Base-by-base conservation (phyloP, 2,113 vertebrate species). In the Paracanthobrama guichenoti region DNA sequence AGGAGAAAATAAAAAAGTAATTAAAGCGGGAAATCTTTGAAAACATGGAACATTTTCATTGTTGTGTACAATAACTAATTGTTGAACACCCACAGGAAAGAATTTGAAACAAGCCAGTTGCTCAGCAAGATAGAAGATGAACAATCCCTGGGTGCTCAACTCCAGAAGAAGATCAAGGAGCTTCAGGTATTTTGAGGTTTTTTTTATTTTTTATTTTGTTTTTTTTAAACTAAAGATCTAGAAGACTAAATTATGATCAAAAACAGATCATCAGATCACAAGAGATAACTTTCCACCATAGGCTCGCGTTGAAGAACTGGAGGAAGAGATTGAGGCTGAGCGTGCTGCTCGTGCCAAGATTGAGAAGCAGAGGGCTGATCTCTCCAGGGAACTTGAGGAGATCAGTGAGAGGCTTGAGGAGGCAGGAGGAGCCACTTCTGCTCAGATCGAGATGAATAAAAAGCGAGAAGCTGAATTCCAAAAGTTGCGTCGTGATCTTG, bases 351-450 rank as follows among this genome's bases (percentile, higher is more conserved):
- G 86, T 67, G 87, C 89, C 53, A 91, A 91, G 75, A 74, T 87
- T 62, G 90, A 91, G 85, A 91, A 90, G 83, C 91, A 91, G 79
- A 91, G 91, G 72, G 35, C 88, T 67, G 91, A 92, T 67, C 86
- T 92, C 26, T 90, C 91, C 87, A 88, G 91, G 46, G 92, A 93
- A 87, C 90, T 92, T 80, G 92, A 93, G 53, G 92, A 93, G 88
- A 92, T 93, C 88, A 92, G 92, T 66, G 91, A 93, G 66, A 88
- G 91, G 76, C 87, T 92, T 28, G 92, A 92, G 83, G 92, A 92
- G 76, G 91, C 92, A 67, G 80, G 86, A 74, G 78, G 88, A 60
- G 66, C 86, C 82, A 86, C 82, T 82, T 42, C 85, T 77, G 73
- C 85, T 69, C 86, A 89, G 48, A 84, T 86, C 22, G 88, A 87